A percentile compares a stretch with the other conserved stretches of the same genome.
Evolutionary conservation across 2,797 vertebrate species (phyloP).

Genomic region (Rallus crepitans): DNA sequence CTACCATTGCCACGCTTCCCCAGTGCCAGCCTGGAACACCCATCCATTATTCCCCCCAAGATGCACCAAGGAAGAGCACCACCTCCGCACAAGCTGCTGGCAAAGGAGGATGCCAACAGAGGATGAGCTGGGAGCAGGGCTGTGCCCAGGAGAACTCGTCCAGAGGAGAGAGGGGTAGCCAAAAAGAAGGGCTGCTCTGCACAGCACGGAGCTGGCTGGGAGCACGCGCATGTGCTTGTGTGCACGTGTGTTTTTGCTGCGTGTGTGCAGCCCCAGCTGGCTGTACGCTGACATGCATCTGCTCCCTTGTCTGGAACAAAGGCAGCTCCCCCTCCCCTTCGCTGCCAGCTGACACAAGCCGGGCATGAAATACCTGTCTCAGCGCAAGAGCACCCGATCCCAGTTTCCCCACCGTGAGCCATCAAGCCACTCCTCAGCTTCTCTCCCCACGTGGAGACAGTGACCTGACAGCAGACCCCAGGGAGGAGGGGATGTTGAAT

Average conservation of each 20-base stretch:
- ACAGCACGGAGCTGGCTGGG: not conserved
- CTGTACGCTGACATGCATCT: slow-evolving; percentile 1
- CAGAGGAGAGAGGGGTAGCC: not conserved
- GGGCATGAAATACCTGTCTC: not conserved
- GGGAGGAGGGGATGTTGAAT: not conserved
- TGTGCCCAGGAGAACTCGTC: no score
- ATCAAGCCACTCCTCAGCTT: not conserved
- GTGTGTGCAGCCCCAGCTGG: slow-evolving; percentile 34
- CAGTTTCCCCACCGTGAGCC: not conserved
- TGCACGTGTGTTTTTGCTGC: slow-evolving; percentile 30
- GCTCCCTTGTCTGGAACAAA: slow-evolving; percentile 40
- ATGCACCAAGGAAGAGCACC: not conserved
- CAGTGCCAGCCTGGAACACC: not conserved
- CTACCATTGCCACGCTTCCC: not conserved
- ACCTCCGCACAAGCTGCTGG: not conserved
- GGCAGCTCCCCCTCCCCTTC: slow-evolving; percentile 7
- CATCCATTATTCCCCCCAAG: not conserved
- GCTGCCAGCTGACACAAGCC: not conserved
- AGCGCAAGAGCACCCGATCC: not conserved
- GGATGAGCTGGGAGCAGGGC: not conserved
- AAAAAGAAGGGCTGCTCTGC: not conserved
- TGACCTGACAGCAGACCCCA: not conserved
- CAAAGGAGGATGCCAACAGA: not conserved
- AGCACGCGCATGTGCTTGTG: not conserved
- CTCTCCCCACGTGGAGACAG: not conserved